phyloP scores from a whole-genome alignment of 2,113 vertebrate genomes.

The Petromus typicus region DNA sequence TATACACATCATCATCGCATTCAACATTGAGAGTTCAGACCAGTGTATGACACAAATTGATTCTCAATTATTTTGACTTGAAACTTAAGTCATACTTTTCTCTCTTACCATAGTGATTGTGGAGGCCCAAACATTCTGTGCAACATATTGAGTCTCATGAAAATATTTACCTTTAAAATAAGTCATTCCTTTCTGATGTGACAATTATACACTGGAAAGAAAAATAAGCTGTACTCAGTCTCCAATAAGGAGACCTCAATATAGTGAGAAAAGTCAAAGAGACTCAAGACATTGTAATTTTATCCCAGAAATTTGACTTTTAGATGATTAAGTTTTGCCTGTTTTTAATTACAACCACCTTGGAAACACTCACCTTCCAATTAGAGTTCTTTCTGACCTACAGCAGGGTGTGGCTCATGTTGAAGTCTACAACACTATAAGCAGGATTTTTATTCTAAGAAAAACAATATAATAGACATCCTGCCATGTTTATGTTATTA shows the following conservation, averaged over 20 bases:
- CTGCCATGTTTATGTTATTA: slow-evolving; percentile 84
- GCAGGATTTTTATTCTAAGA: slow-evolving; percentile 77
- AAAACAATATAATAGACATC: slow-evolving; percentile 82
- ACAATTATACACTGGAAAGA: background rate
- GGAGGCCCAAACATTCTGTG: background rate
- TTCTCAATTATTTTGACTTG: no score
- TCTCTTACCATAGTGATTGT: background rate
- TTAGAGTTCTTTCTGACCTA: slow-evolving; percentile 58
- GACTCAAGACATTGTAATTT: slow-evolving; percentile 3
- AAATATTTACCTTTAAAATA: background rate
- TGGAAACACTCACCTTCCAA: slow-evolving; percentile 57
- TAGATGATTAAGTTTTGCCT: slow-evolving; percentile 16
- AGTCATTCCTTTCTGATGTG: background rate
- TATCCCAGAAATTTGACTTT: slow-evolving; percentile 60
- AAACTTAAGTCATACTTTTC: slow-evolving; percentile 6
- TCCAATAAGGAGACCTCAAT: background rate
- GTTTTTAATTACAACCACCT: slow-evolving; percentile 50
- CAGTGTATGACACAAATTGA: no score
- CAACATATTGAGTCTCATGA: background rate
- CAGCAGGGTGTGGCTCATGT: slow-evolving; percentile 57
- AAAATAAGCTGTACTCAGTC: background rate
- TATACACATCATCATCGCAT: no score
- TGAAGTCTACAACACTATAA: slow-evolving; percentile 78
- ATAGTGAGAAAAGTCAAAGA: slow-evolving; percentile 20
- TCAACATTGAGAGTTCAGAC: no score